These are phyloP conservation scores for Aurelia sp. DNA, from an alignment of 30 jellyfish, hydroid and myxozoan genomes.

Conservation along the genomic window DNA sequence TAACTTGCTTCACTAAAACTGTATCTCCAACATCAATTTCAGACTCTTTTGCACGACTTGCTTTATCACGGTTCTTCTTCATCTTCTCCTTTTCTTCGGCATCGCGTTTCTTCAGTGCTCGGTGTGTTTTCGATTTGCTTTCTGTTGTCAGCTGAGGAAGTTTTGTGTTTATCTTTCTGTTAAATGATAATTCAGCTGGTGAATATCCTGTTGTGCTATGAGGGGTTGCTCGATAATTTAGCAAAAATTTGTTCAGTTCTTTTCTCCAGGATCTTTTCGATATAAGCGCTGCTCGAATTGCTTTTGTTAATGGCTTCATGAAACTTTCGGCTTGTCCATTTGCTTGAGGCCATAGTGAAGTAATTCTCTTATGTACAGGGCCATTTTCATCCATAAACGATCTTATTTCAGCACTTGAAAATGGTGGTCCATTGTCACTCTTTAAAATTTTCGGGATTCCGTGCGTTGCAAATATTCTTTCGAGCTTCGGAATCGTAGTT, in stretches of 20 bases:
- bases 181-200: slow-evolving; percentile 3
- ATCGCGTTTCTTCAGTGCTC: not conserved
- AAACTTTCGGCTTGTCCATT: slow-evolving; percentile 55
- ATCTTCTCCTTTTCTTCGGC: slow-evolving; percentile 19
- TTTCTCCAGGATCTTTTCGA: not conserved
- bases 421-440: slow-evolving; percentile 52
- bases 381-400: slow-evolving; percentile 20
- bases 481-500: slow-evolving; percentile 22
- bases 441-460: not conserved
- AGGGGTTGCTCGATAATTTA: slow-evolving; percentile 1
- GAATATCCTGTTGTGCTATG: slow-evolving; percentile 32
- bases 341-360: slow-evolving; percentile 64
- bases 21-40: not conserved
- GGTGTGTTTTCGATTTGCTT: not conserved
- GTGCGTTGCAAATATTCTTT: slow-evolving; percentile 39
- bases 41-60: slow-evolving; percentile 8
- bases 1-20: not conserved
- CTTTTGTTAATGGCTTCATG: slow-evolving; percentile 38
- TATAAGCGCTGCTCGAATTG: slow-evolving; percentile 11
- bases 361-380: slow-evolving; percentile 18
- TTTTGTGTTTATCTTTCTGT: slow-evolving; percentile 6
- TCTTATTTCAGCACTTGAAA: not conserved
- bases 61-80: slow-evolving; percentile 9
- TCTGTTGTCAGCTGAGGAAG: not conserved
- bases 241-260: not conserved